Conservation (phyloP, 2,797 vertebrate genomes). For the Channallabes apus region DNA sequence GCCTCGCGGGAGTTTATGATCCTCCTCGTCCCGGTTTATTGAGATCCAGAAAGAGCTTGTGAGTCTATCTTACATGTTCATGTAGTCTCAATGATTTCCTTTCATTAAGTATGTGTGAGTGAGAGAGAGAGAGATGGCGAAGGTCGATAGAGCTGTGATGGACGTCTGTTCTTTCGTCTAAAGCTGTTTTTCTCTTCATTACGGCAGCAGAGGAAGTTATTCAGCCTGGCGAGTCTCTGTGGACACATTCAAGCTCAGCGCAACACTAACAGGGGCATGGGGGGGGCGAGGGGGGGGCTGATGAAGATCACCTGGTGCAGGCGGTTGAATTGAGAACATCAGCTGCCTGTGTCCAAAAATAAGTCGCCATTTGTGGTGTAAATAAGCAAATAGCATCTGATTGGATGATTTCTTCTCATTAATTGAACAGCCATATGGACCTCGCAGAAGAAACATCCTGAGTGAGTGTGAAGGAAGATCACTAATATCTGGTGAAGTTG, state of each 20-base stretch:
- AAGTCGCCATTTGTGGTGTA: no score
- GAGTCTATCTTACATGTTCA: background rate
- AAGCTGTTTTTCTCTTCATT: slow-evolving; percentile 31
- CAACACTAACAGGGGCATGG: no score
- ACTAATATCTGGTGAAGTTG: no score
- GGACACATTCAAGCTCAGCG: slow-evolving; percentile 1
- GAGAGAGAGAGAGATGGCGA: background rate
- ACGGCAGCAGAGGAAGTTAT: slow-evolving; percentile 22
- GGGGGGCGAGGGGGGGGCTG: background rate
- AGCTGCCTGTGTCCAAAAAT: no score
- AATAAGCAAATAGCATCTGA: no score
- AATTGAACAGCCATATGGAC: no score
- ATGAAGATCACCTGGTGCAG: background rate
- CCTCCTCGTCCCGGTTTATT: background rate
- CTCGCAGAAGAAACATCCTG: no score
- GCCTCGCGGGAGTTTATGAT: background rate
- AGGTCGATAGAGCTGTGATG: slow-evolving; percentile 5
- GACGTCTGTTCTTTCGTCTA: slow-evolving; percentile 17
- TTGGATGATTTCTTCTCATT: no score
- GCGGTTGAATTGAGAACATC: background rate
- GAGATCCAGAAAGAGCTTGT: background rate
- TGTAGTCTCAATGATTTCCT: slow-evolving; percentile 25
- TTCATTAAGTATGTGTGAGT: background rate
- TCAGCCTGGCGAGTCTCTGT: background rate
- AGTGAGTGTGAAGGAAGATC: no score